phyloP scores from a whole-genome alignment of 2,113 vertebrate genomes.

The Arvicanthis niloticus region DNA sequence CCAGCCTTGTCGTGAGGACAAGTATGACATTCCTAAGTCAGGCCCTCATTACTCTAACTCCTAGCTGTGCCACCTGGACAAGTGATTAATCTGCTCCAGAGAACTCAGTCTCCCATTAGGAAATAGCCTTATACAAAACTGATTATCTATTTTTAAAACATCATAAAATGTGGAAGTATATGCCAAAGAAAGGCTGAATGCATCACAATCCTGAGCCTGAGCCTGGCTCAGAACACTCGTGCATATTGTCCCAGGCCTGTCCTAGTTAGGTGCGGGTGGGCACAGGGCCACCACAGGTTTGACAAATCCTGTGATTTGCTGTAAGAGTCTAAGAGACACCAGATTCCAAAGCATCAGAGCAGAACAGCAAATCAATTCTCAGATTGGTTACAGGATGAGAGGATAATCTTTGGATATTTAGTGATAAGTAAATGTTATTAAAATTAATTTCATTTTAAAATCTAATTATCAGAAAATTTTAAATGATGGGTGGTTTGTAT shows the following conservation, averaged over 20 bases:
- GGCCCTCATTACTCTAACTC: background rate
- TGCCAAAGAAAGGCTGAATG: background rate
- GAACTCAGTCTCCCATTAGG: background rate
- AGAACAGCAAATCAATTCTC: background rate
- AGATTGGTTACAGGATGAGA: background rate
- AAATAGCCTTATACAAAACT: background rate
- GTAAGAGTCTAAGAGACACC: background rate
- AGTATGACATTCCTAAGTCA: background rate
- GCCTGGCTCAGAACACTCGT: background rate
- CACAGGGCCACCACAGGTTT: fast-evolving
- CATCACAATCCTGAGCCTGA: background rate
- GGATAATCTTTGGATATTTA: background rate
- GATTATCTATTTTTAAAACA: background rate
- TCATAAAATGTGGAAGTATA: background rate
- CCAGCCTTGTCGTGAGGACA: background rate
- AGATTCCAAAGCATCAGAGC: background rate
- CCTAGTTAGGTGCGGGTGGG: fast-evolving
- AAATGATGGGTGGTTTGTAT: background rate
- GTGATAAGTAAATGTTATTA: background rate
- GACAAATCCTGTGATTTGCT: background rate
- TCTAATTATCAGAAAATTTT: background rate
- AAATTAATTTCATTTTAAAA: conserved; percentile 9
- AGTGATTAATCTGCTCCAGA: background rate
- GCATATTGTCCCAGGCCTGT: background rate
- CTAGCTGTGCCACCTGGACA: background rate